phyloP scores from a whole-genome alignment of 1,140 invertebrate species.

The Drosophila kanapiae region DNA sequence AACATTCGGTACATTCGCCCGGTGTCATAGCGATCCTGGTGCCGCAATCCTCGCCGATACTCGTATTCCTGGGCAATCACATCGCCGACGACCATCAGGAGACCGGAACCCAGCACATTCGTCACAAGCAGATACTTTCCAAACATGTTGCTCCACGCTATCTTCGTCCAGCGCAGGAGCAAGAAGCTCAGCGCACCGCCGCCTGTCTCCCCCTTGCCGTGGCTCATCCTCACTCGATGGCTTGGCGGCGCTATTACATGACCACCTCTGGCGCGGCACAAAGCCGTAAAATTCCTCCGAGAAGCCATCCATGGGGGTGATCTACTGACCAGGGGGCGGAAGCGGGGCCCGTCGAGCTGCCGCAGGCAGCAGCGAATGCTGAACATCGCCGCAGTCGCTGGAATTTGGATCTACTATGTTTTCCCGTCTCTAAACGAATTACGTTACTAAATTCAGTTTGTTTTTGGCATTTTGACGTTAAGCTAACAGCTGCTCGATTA shows the following conservation, averaged over 20 bases:
- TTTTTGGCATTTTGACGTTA: slow-evolving; percentile 39
- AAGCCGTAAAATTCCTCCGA: neutral
- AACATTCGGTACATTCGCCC: slow-evolving; percentile 88
- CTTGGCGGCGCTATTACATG: slow-evolving; percentile 11
- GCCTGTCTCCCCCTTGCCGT: slow-evolving; percentile 57
- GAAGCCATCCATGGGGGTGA: neutral
- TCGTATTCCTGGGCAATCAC: slow-evolving; percentile 89
- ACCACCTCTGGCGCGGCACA: slow-evolving; percentile 23
- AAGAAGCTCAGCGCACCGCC: slow-evolving; percentile 15
- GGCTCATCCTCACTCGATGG: neutral
- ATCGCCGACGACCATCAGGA: slow-evolving; percentile 90
- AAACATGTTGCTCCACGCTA: slow-evolving; percentile 85
- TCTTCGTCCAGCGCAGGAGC: slow-evolving; percentile 53
- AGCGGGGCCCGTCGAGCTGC: neutral
- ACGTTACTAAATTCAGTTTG: slow-evolving; percentile 24
- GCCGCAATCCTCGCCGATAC: slow-evolving; percentile 84
- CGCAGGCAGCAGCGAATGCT: slow-evolving; percentile 17
- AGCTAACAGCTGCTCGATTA: slow-evolving; percentile 20
- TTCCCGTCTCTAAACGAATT: neutral
- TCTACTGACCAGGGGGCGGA: neutral
- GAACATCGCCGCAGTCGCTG: slow-evolving; percentile 26
- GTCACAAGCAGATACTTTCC: slow-evolving; percentile 89
- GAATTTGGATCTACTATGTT: slow-evolving; percentile 6
- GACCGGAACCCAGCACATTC: slow-evolving; percentile 89
- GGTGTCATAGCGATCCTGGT: slow-evolving; percentile 86